Base-by-base conservation (phyloP, 2,888 invertebrate genomes). In the Drosophila cognata region DNA sequence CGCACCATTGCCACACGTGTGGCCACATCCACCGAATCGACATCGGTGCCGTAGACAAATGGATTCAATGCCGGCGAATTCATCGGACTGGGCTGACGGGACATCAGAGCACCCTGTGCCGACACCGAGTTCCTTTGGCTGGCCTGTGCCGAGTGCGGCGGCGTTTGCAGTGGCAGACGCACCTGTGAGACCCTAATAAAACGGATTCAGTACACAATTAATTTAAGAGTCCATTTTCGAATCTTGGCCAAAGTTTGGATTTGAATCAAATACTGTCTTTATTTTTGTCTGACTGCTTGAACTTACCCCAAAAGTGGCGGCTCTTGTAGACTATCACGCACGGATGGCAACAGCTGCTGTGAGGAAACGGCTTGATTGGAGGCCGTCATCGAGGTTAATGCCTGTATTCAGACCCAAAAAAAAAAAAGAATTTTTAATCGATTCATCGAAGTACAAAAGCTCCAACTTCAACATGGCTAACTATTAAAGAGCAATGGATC, bases 11-110 rank as follows among this genome's bases (percentile, higher is more conserved):
- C 99, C 53, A 99, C 98, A 74, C 99, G 94, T 0, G 99, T 99
- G 11, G 99, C 99, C 28, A 99, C 96, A 93, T 99, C 99, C 0
- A 99, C 99, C 0, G 99, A 98, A 93, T 99, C 99, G 0, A 99
- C 98, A 92, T 99, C 98, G 91, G 96, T 97, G 50, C 97, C 98
- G 92, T 96, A 98, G 81, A 99, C 97, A 90, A 98, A 97, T 0
- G 98, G 98, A 94, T 98, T 98, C 4, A 94, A 84, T 2, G 94
- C 92, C 82, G 95, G 95, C 8, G 93, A 89, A 8, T 95, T 94
- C 86, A 95, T 95, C 11, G 95, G 94, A 84, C 93, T 93, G 0
- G 94, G 94, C 29, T 95, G 94, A 0, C 94, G 90, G 0, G 94
- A 94, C 28, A 93, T 89, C 6, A 92, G 89, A 0, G 94, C 92